These are phyloP conservation scores for Epsilonema sp. DNA, from an alignment of 2,888 invertebrate genomes.

Conservation along the genomic window DNA sequence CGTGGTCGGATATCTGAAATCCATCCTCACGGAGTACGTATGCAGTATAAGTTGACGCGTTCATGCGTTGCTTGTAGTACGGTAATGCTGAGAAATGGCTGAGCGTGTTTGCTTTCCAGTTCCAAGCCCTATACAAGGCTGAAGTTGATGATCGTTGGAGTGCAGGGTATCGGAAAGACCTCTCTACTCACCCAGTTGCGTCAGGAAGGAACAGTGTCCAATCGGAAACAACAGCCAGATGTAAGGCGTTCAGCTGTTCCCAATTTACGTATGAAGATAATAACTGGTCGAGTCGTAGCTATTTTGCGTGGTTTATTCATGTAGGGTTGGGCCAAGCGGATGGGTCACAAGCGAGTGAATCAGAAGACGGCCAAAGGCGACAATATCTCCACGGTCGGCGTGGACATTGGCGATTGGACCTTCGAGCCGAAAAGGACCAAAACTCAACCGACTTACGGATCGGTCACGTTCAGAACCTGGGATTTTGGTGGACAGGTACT, in stretches of 20 bases:
- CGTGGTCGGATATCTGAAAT: constrained; percentile 65
- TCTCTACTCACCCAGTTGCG: constrained; percentile 59
- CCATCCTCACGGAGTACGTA: constrained; percentile 39
- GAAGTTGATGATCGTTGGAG: constrained; percentile 47
- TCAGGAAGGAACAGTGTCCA: constrained; percentile 57
- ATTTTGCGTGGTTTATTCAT: background rate
- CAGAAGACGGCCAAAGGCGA: constrained; percentile 52
- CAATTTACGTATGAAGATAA: background rate
- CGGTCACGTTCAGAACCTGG: constrained; percentile 73
- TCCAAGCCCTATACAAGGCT: constrained; percentile 79
- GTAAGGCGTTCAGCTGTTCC: constrained; percentile 28
- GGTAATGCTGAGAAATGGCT: background rate
- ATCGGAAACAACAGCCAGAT: constrained; percentile 46
- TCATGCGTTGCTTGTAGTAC: background rate
- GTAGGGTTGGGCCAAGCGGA: constrained; percentile 78
- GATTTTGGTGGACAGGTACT: constrained; percentile 80
- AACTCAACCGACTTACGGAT: constrained; percentile 43
- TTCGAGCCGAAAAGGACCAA: constrained; percentile 42
- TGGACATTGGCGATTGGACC: constrained; percentile 85
- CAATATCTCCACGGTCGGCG: constrained; percentile 83
- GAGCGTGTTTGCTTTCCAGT: constrained; percentile 21
- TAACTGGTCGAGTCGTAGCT: background rate
- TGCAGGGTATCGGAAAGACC: constrained; percentile 66
- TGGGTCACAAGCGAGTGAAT: constrained; percentile 68
- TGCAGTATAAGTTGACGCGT: too few relatives aligned